Evolutionary conservation across 2,113 vertebrate genomes (phyloP), one percentile per base, ranked within the genome.

Genomic region (Irena cyanogastra): DNA sequence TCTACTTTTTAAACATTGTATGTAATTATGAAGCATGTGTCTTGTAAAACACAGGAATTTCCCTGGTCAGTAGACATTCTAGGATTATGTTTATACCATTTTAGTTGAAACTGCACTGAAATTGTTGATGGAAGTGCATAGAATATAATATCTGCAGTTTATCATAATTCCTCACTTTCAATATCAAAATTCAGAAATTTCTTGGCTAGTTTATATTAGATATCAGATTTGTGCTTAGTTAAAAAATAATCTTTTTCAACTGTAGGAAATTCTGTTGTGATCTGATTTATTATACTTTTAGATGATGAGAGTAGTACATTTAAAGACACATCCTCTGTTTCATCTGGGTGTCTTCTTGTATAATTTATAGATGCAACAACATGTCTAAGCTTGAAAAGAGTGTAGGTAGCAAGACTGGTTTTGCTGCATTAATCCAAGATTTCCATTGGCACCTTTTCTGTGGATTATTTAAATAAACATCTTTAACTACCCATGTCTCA

Each of bases 281-380:
- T 95, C 64, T 94, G 33, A 87, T 93, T 91, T 91, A 52, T 66
- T 94, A 44, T 10, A 37, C 17, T 87, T 77, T 72, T 61, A 95
- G 44, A 50, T 41, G 56, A 75, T 90, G 10, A 9, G 44, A 20
- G 12, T 56, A 61, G 4, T 65, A 54, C 3, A 68, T 95, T 74
- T 84, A 87, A 89, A 93, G 47, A 71, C 8, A 59, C 17, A 61
- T 75, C 65, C 20, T 87, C 26, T 68, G 74, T 92, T 30, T 91
- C n/a, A 75, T 77, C 53, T 63, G 74, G 37, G 24, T 87, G 37
- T 93, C 24, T 81, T 93, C 82, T 89, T 59, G 13, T 52, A 30
- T 68, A 71, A 77, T 47, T 44, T 78, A 65, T 88, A 77, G 60
- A 83, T 68, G 39, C 65, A 74, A 79, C 22, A 47, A 16, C 39